Percentiles rank a stretch among this genome's conserved stretches.
Conservation (phyloP, 2,797 vertebrate species). For the Crocidura indochinensis region DNA sequence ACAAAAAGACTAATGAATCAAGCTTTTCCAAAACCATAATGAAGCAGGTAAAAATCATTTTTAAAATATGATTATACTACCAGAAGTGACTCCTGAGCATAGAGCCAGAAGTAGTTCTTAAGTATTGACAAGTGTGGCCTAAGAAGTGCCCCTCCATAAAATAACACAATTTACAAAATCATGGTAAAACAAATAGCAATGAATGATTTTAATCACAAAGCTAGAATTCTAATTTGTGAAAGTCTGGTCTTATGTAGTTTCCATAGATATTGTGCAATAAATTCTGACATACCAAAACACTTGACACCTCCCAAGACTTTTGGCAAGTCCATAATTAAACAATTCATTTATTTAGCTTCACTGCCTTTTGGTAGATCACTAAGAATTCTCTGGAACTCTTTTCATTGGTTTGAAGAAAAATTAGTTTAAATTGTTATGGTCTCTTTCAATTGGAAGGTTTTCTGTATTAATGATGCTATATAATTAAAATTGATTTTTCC, state of each 20-base stretch:
- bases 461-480: background rate
- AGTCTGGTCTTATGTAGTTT: background rate
- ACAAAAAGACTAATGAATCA: background rate
- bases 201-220: constrained; percentile 37
- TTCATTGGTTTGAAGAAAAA: constrained; percentile 17
- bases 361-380: background rate
- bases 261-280: constrained; percentile 23
- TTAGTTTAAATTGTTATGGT: background rate
- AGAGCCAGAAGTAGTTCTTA: no score
- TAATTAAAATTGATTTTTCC: constrained; percentile 25
- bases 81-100: no score
- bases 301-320: background rate
- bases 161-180: no score
- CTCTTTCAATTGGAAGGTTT: background rate
- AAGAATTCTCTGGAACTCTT: background rate
- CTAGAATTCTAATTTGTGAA: constrained; percentile 29
- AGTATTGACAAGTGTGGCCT: no score
- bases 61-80: background rate
- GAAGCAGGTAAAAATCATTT: background rate
- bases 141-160: no score
- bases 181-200: no score
- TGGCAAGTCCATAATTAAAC: background rate
- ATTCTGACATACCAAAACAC: background rate
- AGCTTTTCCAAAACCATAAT: background rate
- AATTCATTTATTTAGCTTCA: background rate